Evolutionary conservation across 2,113 vertebrate genomes (phyloP), one percentile per base, ranked within the genome.

Genomic region (Upupa epops): DNA sequence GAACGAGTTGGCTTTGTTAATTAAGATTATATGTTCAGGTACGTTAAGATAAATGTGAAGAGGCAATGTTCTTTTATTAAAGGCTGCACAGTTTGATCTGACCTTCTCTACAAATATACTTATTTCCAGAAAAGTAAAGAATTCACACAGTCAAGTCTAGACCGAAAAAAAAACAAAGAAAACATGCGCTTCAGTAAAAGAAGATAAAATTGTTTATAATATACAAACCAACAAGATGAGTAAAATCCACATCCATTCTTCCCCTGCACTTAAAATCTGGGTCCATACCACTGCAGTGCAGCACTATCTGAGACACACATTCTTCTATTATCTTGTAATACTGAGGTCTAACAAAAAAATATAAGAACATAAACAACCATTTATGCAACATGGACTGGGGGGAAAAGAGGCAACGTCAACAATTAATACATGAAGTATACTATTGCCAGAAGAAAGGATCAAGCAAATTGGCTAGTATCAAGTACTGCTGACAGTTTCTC

Each of bases 291-390:
- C 96, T 99, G 92, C 98, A 98, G 95, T 99, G 99, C 45, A 99
- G 95, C 24, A 99, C 98, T 83, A 99, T 98, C 97, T 99, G 99
- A 10, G 99, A 98, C 86, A 99, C 96, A 18, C 98, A 99, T 77
- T 99, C 99, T 65, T 99, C 99, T 75, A 99, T 98, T 94, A 99
- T 98, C 98, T 99, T 99, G 98, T 99, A 99, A 97, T 99, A 99
- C 82, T 99, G 99, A 55, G 99, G 98, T 96, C 99, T 99, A 79
- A 28, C 79, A 93, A 56, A 92, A 77, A 74, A 66, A 64, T 15
- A 18, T 26, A 17, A 89, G 85, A 87, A 90, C 24, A 61, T 11
- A 25, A 64, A 48, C 15, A 81, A 77, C 19, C 60, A 59, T 9
- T 51, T 42, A 72, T 8, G 31, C 25, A 88, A 8, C 13, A 40